Base-by-base conservation (phyloP, 2,888 invertebrate species). In the Hedychridium roseum region DNA sequence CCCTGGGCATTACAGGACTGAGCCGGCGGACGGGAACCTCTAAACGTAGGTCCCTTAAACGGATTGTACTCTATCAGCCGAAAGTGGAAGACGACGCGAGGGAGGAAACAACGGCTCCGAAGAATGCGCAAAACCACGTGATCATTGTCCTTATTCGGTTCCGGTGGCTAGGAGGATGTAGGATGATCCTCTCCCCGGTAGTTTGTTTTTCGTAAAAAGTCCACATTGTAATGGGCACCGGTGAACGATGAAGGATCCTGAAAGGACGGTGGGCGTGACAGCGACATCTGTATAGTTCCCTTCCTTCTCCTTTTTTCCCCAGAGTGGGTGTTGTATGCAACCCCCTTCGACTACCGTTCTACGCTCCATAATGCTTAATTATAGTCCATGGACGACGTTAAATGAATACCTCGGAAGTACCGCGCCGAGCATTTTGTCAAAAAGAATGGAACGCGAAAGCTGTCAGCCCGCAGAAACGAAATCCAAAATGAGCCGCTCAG, bases 321-420 rank as follows among this genome's bases (percentile, higher is more conserved):
- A 27, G 35, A 14, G 59, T 57, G 61, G 57, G 60, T 60, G 63
- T 65, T 57, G 58, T 54, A 35, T 50, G 43, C 42, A 52, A 56
- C 54, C 53, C 54, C 50, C 39, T 21, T 6, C 23, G 23, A 9
- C 32, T 9, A 32, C 59, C 56, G 53, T 60, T 61, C 59, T 49
- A 55, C 51, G 56, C 61, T n/a, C n/a, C 65, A 76, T 73, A 76
- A 76, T 76, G 60, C 68, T 68, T 74, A 74, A 76, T 74, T 66
- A 75, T 67, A 64, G 74, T 72, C 66, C 57, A 54, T 23, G 57
- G 58, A 44, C 47, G 30, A 57, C 48, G 59, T 58, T 60, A 60
- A 57, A 57, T 45, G 51, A 55, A 59, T 60, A 60, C 57, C 54
- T 60, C 39, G 43, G 12, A 27, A 18, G n/a, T 16, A 7, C 2